phyloP scores from a whole-genome alignment of 2,797 vertebrate species.

The Agapornis canus region DNA sequence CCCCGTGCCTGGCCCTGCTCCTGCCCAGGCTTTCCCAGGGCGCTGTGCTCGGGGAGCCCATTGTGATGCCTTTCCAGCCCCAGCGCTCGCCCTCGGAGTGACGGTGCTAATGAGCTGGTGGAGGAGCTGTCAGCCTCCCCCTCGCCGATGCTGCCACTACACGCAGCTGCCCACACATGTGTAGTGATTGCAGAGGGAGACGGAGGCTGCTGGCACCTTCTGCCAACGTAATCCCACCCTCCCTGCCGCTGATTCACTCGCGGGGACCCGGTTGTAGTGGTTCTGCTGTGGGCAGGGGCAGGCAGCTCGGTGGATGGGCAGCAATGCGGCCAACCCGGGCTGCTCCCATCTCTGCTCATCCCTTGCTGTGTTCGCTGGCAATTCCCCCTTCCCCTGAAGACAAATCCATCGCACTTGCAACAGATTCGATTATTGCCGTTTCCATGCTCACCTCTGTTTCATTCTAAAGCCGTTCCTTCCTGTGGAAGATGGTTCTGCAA shows the following conservation, averaged over 20 bases:
- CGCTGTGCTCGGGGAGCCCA: neutral
- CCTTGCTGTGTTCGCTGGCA: neutral
- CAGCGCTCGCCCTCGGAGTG: slow-evolving; percentile 14
- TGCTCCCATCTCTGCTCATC: fast-evolving
- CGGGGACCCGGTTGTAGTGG: neutral
- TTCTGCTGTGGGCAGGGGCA: neutral
- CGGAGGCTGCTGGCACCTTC: slow-evolving; percentile 64
- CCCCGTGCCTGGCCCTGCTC: neutral
- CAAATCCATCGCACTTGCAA: neutral
- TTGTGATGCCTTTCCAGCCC: neutral
- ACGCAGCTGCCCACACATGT: slow-evolving; percentile 54
- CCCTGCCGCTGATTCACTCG: slow-evolving; percentile 43
- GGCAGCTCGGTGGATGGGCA: neutral
- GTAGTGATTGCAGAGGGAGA: slow-evolving; percentile 59
- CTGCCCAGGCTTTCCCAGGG: neutral
- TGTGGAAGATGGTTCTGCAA: neutral
- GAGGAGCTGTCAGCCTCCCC: slow-evolving; percentile 65
- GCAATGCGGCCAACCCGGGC: neutral
- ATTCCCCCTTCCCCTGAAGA: neutral
- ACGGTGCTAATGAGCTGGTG: slow-evolving; percentile 40
- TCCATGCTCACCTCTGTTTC: slow-evolving; percentile 36
- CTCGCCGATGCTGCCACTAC: slow-evolving; percentile 16
- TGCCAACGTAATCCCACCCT: slow-evolving; percentile 42
- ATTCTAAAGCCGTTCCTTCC: neutral
- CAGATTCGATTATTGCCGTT: neutral